Percentiles rank a stretch among this genome's conserved stretches.
Conservation (phyloP, 2,888 invertebrate genomes). For the Neria commutata region DNA sequence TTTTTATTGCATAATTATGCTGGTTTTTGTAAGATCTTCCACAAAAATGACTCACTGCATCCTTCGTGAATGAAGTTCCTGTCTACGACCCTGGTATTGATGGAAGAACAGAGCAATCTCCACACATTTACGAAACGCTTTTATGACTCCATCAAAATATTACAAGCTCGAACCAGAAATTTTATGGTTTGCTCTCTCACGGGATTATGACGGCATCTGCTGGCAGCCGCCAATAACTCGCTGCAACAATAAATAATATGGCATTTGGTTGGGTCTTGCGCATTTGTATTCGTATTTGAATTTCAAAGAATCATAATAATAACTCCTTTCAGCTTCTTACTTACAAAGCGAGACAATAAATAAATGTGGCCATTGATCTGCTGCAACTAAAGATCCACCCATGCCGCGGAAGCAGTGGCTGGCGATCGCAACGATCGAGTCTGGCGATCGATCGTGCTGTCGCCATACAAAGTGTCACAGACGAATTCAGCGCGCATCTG, state of each 20-base stretch:
- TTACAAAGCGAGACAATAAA: not conserved
- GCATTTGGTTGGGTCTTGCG: not conserved
- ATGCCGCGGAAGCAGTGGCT: not conserved
- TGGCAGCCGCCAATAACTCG: not conserved
- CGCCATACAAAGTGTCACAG: not conserved
- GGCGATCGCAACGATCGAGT: constrained; percentile 1
- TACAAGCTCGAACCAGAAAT: constrained; percentile 11
- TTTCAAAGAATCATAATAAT: not conserved
- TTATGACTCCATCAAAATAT: no score
- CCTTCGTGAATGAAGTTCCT: no score
- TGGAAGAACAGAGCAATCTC: no score
- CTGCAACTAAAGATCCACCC: not conserved
- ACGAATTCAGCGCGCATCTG: not conserved
- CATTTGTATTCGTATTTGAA: not conserved
- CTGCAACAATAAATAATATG: not conserved
- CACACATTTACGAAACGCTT: no score
- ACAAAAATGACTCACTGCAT: no score
- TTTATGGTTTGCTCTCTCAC: constrained; percentile 14
- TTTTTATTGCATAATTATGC: no score
- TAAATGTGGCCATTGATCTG: not conserved
- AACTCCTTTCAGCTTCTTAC: not conserved
- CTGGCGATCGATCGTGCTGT: not conserved
- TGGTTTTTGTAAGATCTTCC: no score
- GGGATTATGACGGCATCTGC: not conserved
- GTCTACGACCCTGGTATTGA: no score